phyloP scores from a whole-genome alignment of 2,113 vertebrate species.

The Illadopsis cleaveri region DNA sequence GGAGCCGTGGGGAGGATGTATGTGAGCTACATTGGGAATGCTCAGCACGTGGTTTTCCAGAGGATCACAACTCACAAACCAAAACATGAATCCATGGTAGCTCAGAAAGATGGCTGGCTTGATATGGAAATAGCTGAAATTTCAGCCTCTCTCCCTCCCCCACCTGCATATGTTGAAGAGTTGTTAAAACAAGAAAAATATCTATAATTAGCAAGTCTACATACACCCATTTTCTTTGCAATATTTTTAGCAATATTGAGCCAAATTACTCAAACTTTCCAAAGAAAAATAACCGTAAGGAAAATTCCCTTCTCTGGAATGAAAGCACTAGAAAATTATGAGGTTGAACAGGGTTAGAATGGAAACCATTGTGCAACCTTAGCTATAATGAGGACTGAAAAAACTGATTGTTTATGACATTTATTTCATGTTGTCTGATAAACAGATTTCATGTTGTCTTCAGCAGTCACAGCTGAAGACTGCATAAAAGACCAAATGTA shows the following conservation, averaged over 20 bases:
- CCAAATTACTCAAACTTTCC: slow-evolving; percentile 56
- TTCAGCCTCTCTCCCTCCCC: not conserved
- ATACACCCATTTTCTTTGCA: slow-evolving; percentile 47
- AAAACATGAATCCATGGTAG: not conserved
- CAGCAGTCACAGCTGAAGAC: not conserved
- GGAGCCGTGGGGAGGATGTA: fast-evolving
- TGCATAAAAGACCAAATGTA: not conserved
- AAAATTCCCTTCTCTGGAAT: slow-evolving; percentile 47
- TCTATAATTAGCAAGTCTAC: slow-evolving; percentile 35
- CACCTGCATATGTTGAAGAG: not conserved
- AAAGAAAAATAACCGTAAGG: slow-evolving; percentile 50
- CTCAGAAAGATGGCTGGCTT: not conserved
- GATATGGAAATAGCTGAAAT: slow-evolving; percentile 19
- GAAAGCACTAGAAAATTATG: slow-evolving; percentile 24
- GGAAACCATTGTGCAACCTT: slow-evolving; percentile 47
- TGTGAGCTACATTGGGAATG: fast-evolving
- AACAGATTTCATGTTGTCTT: not conserved
- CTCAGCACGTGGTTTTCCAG: not conserved
- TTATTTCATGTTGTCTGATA: not conserved
- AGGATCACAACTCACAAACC: not conserved
- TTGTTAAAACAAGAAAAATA: slow-evolving; percentile 25
- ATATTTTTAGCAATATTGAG: slow-evolving; percentile 35
- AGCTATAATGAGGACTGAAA: not conserved
- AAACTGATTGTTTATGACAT: not conserved
- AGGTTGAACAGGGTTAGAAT: slow-evolving; percentile 29